Percentiles rank a stretch among this genome's conserved stretches.
Conservation (phyloP, 2,888 invertebrate species). For the Drosophila tanythrix region DNA sequence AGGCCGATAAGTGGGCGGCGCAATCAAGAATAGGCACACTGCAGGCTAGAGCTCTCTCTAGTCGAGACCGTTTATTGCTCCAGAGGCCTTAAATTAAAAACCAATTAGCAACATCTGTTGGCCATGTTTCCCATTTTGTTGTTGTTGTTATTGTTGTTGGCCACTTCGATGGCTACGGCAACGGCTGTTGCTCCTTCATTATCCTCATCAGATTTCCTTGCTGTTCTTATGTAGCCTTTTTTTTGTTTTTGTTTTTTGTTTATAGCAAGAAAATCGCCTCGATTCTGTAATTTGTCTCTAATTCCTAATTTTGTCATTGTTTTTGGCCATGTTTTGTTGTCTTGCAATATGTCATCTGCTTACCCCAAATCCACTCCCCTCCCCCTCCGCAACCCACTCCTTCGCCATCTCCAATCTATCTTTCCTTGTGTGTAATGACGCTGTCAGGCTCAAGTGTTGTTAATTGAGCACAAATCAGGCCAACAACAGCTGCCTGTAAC, state of each 20-base stretch:
- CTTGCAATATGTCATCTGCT: slow-evolving; percentile 51
- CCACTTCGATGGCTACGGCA: slow-evolving; percentile 23
- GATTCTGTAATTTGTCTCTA: slow-evolving; percentile 59
- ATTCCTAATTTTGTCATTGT: slow-evolving; percentile 49
- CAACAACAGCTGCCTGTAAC: slow-evolving; percentile 19
- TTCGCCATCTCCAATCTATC: neutral
- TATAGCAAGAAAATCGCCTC: neutral
- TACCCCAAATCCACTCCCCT: neutral
- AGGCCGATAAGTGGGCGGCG: slow-evolving; percentile 12
- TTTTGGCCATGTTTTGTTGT: slow-evolving; percentile 46
- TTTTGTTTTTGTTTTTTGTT: slow-evolving; percentile 4
- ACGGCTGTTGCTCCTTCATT: slow-evolving; percentile 25
- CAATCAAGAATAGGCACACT: slow-evolving; percentile 7
- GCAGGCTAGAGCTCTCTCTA: neutral
- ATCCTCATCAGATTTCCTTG: slow-evolving; percentile 23
- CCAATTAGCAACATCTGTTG: slow-evolving; percentile 69
- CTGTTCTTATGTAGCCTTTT: neutral
- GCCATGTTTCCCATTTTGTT: slow-evolving; percentile 61
- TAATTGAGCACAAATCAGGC: slow-evolving; percentile 57
- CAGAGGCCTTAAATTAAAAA: slow-evolving; percentile 70
- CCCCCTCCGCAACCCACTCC: neutral
- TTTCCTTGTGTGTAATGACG: slow-evolving; percentile 30
- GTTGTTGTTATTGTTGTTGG: slow-evolving; percentile 23
- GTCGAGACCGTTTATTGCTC: slow-evolving; percentile 61
- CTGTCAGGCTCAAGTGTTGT: slow-evolving; percentile 46